Evolutionary conservation across 2,113 vertebrate species (phyloP), one percentile per base, ranked within the genome.

Genomic region (Sisor rabdophorus): DNA sequence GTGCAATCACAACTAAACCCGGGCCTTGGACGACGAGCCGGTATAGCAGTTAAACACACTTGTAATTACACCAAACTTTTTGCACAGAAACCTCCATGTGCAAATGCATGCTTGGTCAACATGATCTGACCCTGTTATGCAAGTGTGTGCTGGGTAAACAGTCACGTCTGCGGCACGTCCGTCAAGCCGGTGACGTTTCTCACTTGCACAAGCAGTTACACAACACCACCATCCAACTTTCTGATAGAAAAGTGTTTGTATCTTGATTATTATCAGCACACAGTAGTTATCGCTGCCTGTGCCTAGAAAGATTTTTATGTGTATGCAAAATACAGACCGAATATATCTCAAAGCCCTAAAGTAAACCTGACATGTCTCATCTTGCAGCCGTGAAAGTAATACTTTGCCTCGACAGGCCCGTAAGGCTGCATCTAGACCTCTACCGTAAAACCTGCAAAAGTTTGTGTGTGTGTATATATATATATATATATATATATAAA

Each of bases 81-180:
- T n/a, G n/a, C n/a, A n/a, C 26, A 76, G 44, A 36, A 80, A 79
- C 61, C 73, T 75, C 72, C 54, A 54, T 28, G 83, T 72, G 58
- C 47, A 32, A 82, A 77, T 81, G 69, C 64, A 78, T 53, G 80
- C 64, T 32, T 72, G 71, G 19, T 60, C 64, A 54, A 69, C 79
- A 83, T 87, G 84, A 86, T 86, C 77, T 32, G 53, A 52, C 26
- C 32, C 30, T 59, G 79, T 87, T 89, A 86, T 72, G 81, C 73
- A 81, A 87, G 82, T 44, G 61, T 76, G 79, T 78, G 77, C 79
- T 71, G 36, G 79, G 12, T 22, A 53, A 81, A 77, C 53, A 81
- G n/a, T 28, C 32, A 56, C 48, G n/a, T 64, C 48, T 65, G 30
- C 44, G 2, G 56, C 71, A 30, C n/a, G 19, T 69, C 54, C 36